A percentile compares a stretch with the other conserved stretches of the same genome.
These are phyloP conservation scores for Sarcophilus harrisii DNA, from an alignment of 2,797 vertebrate genomes.

Conservation along the genomic window DNA sequence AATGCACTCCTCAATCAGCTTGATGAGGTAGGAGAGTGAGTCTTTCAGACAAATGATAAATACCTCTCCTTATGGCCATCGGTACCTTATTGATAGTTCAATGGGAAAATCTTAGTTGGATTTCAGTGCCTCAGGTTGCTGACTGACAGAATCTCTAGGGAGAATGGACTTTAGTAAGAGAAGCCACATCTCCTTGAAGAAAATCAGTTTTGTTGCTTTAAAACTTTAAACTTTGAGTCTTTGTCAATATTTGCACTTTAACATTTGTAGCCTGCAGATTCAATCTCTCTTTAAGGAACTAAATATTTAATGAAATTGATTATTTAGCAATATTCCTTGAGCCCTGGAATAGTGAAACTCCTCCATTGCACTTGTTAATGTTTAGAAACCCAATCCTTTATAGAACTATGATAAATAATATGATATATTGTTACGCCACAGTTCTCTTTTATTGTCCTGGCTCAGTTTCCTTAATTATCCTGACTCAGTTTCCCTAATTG, in stretches of 20 bases:
- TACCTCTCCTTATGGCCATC: not conserved
- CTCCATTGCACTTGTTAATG: not conserved
- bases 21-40: not conserved
- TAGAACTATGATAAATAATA: not conserved
- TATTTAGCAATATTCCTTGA: not conserved
- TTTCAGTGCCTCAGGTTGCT: not conserved
- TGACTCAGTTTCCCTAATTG: no score
- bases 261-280: not conserved
- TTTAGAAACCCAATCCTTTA: not conserved
- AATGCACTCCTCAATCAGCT: not conserved
- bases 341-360: not conserved
- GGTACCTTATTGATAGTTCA: not conserved
- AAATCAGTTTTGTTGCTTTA: not conserved
- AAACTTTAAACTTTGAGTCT: not conserved
- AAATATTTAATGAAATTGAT: not conserved
- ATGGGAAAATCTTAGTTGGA: not conserved
- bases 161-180: not conserved
- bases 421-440: no score
- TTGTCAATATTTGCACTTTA: not conserved
- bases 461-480: no score
- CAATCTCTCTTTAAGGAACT: not conserved
- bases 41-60: not conserved
- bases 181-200: not conserved
- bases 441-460: no score
- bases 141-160: not conserved